Evolutionary conservation across 2,113 vertebrate genomes (phyloP).

Genomic region (Oreotragus oreotragus): DNA sequence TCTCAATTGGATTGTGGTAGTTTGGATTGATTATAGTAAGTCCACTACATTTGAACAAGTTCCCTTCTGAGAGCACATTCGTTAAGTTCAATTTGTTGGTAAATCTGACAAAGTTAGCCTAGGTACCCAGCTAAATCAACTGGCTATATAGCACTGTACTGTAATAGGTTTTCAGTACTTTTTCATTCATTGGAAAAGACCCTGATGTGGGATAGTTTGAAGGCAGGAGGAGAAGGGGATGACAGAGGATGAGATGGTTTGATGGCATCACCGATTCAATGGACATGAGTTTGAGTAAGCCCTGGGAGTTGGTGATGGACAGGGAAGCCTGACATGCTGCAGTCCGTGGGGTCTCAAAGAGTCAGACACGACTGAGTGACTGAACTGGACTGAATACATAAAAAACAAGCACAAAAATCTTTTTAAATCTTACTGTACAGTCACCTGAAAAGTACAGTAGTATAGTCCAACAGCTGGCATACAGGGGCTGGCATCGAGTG

Average conservation of each 20-base stretch:
- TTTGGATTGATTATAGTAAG: neutral
- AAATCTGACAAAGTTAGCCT: neutral
- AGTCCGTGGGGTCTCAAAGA: neutral
- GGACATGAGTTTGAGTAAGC: neutral
- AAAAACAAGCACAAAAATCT: neutral
- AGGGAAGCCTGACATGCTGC: neutral
- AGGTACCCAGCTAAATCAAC: neutral
- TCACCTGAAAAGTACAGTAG: neutral
- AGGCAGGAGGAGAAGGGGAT: neutral
- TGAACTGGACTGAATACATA: neutral
- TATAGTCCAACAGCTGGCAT: neutral
- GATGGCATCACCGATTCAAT: neutral
- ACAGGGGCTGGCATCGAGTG: neutral
- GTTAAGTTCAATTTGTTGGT: neutral
- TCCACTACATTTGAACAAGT: neutral
- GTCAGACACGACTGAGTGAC: neutral
- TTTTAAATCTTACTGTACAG: neutral
- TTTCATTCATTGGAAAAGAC: neutral
- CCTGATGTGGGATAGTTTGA: neutral
- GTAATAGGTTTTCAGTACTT: neutral
- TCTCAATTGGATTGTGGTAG: neutral
- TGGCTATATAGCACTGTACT: neutral
- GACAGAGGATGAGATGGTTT: neutral
- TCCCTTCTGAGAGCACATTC: neutral
- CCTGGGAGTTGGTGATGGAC: neutral